These are phyloP conservation scores for Epinotia brunnichana DNA, from an alignment of 2,888 invertebrate genomes.

Conservation along the genomic window DNA sequence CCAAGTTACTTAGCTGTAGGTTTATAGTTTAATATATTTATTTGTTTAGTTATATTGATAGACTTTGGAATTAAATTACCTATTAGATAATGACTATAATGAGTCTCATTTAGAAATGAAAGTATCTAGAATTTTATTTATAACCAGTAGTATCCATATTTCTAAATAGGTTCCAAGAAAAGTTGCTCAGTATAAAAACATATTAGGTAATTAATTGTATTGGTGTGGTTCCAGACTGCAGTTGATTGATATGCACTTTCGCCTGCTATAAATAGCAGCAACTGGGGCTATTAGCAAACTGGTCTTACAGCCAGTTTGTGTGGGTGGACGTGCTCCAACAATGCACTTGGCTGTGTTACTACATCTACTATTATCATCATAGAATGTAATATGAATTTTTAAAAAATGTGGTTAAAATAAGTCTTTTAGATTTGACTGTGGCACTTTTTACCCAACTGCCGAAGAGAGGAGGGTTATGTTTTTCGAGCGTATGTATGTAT, in stretches of 20 bases:
- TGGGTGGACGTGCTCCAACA: slow-evolving; percentile 20
- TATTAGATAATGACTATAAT: slow-evolving; percentile 3
- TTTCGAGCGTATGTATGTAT: too few relatives aligned
- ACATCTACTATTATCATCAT: neutral
- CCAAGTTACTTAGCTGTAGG: neutral
- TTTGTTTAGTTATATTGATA: neutral
- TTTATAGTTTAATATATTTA: neutral
- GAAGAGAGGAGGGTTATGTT: too few relatives aligned
- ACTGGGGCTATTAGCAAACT: slow-evolving; percentile 27
- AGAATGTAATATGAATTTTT: too few relatives aligned
- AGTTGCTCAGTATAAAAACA: neutral
- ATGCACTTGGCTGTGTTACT: slow-evolving; percentile 23
- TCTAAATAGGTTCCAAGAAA: neutral
- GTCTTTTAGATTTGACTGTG: too few relatives aligned
- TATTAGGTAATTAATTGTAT: neutral
- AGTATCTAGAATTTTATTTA: neutral
- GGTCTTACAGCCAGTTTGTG: slow-evolving; percentile 18
- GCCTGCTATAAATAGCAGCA: slow-evolving; percentile 35
- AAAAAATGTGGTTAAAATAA: neutral
- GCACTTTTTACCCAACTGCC: too few relatives aligned
- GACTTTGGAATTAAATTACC: neutral
- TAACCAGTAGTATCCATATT: neutral
- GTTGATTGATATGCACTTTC: slow-evolving; percentile 28
- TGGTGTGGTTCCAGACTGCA: slow-evolving; percentile 2
- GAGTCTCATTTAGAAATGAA: neutral